Evolutionary conservation across 2,888 invertebrate genomes (phyloP).

Genomic region (Troides aeacus): DNA sequence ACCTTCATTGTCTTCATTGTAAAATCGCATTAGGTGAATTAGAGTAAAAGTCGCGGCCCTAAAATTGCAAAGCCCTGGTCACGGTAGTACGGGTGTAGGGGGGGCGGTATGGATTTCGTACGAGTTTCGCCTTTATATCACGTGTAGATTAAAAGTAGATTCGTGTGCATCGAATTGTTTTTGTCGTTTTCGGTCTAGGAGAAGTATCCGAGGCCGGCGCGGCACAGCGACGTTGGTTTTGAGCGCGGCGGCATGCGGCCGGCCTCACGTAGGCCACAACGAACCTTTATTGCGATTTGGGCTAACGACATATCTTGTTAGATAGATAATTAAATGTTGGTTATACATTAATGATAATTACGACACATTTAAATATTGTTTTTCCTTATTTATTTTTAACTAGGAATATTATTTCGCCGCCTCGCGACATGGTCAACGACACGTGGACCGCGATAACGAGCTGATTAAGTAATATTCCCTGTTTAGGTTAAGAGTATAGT

Average conservation of each 20-base stretch:
- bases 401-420: constrained; percentile 9
- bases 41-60: neutral
- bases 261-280: constrained; percentile 50
- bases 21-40: no score
- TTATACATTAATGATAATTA: constrained; percentile 37
- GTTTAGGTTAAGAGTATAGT: neutral
- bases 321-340: constrained; percentile 37
- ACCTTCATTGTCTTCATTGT: no score
- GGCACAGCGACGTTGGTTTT: constrained; percentile 40
- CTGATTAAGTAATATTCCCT: neutral
- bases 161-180: constrained; percentile 23
- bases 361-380: constrained; percentile 31
- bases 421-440: constrained; percentile 28
- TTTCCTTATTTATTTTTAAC: constrained; percentile 39
- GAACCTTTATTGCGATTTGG: constrained; percentile 48
- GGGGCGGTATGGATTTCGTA: constrained; percentile 6
- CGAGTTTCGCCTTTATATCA: constrained; percentile 27
- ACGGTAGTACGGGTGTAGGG: neutral
- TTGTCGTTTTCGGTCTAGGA: constrained; percentile 32
- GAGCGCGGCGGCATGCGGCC: constrained; percentile 40
- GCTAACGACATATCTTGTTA: constrained; percentile 47
- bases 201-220: constrained; percentile 35
- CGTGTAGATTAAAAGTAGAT: constrained; percentile 9
- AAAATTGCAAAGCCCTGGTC: constrained; percentile 17
- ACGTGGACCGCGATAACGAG: neutral